Base-by-base conservation (phyloP, 1,140 invertebrate species). In the Trichoplusia ni region DNA sequence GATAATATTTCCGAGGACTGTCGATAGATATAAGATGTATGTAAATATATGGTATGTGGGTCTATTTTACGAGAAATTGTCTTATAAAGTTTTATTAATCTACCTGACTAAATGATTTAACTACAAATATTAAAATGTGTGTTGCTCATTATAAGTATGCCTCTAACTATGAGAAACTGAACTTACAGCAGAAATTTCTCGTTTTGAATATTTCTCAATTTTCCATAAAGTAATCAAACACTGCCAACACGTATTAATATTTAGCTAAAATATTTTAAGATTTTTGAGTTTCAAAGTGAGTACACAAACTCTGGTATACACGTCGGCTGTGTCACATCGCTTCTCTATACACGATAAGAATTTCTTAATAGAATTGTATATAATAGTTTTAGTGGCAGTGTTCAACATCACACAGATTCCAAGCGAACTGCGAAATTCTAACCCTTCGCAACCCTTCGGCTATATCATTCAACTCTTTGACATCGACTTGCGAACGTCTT, bases 331-430 rank as follows among this genome's bases (percentile, higher is more conserved):
- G 27, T 51, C 11, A 31, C 9, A 19, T n/a, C 47, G 27, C 8
- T 46, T 21, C 56, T 11, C 27, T 25, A 2, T 35, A 35, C 51
- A 59, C 44, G 33, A 47, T 64, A 44, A 62, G 61, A 67, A 67
- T 67, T 67, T 61, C 61, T 56, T 64, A 67, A 67, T 71, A 64
- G 47, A 59, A 69, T 69, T 60, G 47, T 46, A 61, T 14, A 53
- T 64, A 51, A 62, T 67, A 67, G 69, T 64, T 67, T 67, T 38
- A 71, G 53, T 62, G 42, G 51, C 60, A 29, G 33, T 53, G 53
- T 19, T 40, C 19, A 61, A 77, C 68, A 75, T 77, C 64, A 75
- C 29, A 75, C 67, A 49, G 38, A 77, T 77, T 79, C 74, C 72
- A 59, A 9, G 51, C 42, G 35, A 33, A 65, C 60, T 66, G 33